phyloP scores from a whole-genome alignment of 2,797 vertebrate species.

The Liparis tanakae region DNA sequence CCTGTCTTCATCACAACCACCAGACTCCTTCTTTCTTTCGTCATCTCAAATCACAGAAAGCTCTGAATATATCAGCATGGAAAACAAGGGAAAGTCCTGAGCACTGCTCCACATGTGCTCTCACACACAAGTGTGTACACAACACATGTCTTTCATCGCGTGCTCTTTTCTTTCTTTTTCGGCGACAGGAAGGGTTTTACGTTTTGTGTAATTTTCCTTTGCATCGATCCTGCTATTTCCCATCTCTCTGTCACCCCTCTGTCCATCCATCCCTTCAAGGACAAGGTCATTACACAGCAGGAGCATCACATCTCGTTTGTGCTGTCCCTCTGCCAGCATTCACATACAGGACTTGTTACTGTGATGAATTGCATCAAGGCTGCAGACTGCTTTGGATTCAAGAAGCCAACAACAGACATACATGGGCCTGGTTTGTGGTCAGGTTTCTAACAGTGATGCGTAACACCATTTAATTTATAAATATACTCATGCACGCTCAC shows the following conservation, averaged over 20 bases:
- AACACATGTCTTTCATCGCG: background rate
- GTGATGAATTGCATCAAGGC: slow-evolving; percentile 10
- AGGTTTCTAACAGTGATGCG: background rate
- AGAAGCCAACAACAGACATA: background rate
- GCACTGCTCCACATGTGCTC: slow-evolving; percentile 1
- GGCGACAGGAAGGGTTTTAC: slow-evolving; percentile 16
- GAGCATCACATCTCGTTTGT: slow-evolving; percentile 25
- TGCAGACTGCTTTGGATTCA: background rate
- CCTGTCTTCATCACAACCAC: slow-evolving; percentile 24
- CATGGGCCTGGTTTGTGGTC: background rate
- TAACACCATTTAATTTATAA: background rate
- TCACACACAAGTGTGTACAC: background rate
- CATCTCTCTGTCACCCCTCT: slow-evolving; percentile 36
- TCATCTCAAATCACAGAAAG: slow-evolving; percentile 48
- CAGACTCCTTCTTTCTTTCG: slow-evolving; percentile 23
- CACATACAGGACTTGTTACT: slow-evolving; percentile 7
- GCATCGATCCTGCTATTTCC: slow-evolving; percentile 57
- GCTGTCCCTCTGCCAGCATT: slow-evolving; percentile 20
- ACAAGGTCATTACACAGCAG: slow-evolving; percentile 52
- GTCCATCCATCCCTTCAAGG: slow-evolving; percentile 51
- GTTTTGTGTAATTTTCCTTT: slow-evolving; percentile 45
- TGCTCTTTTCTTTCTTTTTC: background rate
- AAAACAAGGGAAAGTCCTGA: slow-evolving; percentile 33
- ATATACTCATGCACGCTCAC: background rate
- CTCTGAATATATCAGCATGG: slow-evolving; percentile 40